phyloP scores from a whole-genome alignment of 1,140 invertebrate genomes.

The Anthonomus grandis region DNA sequence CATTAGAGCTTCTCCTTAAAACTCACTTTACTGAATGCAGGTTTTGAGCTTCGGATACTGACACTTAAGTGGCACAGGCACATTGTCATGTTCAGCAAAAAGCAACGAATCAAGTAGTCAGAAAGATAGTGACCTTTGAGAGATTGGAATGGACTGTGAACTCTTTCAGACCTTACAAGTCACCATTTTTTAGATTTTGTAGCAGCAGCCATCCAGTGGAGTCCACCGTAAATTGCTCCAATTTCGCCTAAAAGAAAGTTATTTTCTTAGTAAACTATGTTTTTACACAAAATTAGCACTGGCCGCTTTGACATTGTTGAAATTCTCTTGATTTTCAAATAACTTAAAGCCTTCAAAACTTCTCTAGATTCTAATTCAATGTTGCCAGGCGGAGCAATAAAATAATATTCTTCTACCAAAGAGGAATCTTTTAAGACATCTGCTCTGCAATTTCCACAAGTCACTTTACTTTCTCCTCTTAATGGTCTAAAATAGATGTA shows the following conservation, averaged over 20 bases:
- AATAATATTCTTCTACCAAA: slow-evolving; percentile 80
- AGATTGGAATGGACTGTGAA: no score
- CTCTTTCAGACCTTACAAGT: no score
- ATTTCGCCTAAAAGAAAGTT: slow-evolving; percentile 40
- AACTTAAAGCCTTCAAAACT: no score
- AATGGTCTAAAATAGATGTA: slow-evolving; percentile 55
- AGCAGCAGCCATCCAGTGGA: slow-evolving; percentile 54
- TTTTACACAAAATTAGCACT: slow-evolving; percentile 48
- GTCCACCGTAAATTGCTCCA: slow-evolving; percentile 49
- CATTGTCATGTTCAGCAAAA: no score
- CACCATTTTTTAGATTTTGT: slow-evolving; percentile 55
- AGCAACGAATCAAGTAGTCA: no score
- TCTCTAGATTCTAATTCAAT: slow-evolving; percentile 58
- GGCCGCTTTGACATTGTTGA: slow-evolving; percentile 33
- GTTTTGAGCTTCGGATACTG: no score
- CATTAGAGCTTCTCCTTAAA: no score
- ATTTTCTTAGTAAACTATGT: slow-evolving; percentile 44
- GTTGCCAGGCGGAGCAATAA: slow-evolving; percentile 81
- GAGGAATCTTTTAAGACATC: slow-evolving; percentile 71
- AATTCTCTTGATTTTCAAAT: slow-evolving; percentile 35
- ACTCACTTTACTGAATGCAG: no score
- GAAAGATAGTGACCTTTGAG: no score
- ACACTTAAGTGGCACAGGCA: no score
- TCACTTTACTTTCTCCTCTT: slow-evolving; percentile 64
- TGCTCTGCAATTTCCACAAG: slow-evolving; percentile 61